Evolutionary conservation across 2,797 vertebrate genomes (phyloP).

Genomic region (Lepus townsendii): DNA sequence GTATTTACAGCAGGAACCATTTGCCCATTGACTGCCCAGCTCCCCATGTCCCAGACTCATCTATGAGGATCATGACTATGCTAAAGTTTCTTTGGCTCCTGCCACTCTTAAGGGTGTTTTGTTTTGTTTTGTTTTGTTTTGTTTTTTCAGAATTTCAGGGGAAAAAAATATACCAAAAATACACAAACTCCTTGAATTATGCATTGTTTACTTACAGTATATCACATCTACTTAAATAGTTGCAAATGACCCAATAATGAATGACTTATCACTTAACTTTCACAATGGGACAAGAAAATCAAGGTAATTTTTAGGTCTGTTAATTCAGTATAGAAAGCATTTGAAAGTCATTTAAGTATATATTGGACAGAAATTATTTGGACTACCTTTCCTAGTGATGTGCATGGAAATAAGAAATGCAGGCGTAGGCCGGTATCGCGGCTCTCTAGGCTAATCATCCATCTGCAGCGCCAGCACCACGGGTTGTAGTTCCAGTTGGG

Average conservation of each 20-base stretch:
- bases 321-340: neutral
- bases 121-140: neutral
- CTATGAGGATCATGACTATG: neutral
- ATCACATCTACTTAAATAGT: neutral
- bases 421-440: neutral
- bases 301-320: constrained; percentile 27
- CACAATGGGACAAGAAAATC: neutral
- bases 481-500: no score
- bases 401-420: neutral
- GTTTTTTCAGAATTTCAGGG: neutral
- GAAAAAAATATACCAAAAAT: constrained; percentile 11
- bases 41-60: neutral
- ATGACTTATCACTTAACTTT: neutral
- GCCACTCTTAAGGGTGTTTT: neutral
- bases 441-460: no score
- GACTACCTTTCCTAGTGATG: neutral
- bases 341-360: neutral
- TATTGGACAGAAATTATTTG: neutral
- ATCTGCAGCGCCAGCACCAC: rapidly evolving
- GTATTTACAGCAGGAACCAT: neutral
- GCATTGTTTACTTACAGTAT: neutral
- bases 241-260: neutral
- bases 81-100: constrained; percentile 44
- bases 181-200: constrained; percentile 21
- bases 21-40: neutral